Evolutionary conservation across 2,113 vertebrate species (phyloP).

Genomic region (Raja brachyura): DNA sequence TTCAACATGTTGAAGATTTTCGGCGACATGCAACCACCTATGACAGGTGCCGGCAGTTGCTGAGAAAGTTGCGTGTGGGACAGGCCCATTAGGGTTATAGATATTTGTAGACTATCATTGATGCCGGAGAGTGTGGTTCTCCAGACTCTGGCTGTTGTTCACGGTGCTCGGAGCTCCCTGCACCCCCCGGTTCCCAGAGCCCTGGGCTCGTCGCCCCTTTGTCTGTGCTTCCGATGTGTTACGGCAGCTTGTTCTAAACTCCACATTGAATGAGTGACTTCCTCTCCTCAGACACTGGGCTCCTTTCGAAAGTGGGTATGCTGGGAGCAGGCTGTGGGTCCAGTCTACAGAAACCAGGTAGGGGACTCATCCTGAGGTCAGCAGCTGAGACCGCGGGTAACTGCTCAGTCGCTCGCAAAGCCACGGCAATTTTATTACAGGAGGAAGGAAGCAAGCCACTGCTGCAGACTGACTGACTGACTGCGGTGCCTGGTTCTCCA

Average conservation of each 20-base stretch:
- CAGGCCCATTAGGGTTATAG: too few species aligned
- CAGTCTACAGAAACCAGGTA: conserved; percentile 33
- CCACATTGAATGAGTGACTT: conserved; percentile 26
- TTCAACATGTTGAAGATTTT: too few species aligned
- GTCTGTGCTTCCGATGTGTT: neutral
- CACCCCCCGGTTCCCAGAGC: neutral
- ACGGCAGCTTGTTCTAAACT: neutral
- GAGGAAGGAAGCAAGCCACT: neutral
- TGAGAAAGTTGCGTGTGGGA: too few species aligned
- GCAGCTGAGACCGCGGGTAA: neutral
- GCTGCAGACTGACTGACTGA: too few species aligned
- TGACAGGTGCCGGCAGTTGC: too few species aligned
- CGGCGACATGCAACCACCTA: too few species aligned
- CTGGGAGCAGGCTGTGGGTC: conserved; percentile 18
- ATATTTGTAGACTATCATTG: too few species aligned
- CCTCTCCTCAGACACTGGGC: conserved; percentile 34
- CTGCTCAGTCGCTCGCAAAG: neutral
- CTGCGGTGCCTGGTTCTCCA: too few species aligned
- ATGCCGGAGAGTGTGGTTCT: neutral
- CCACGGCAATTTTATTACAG: neutral
- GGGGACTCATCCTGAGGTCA: neutral
- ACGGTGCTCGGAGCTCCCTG: neutral
- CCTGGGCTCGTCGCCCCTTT: neutral
- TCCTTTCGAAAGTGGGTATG: conserved; percentile 31
- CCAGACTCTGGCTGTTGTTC: neutral